Evolutionary conservation across 2,797 vertebrate genomes (phyloP), one percentile per base, ranked within the genome.

Genomic region (Poecilia gillii): DNA sequence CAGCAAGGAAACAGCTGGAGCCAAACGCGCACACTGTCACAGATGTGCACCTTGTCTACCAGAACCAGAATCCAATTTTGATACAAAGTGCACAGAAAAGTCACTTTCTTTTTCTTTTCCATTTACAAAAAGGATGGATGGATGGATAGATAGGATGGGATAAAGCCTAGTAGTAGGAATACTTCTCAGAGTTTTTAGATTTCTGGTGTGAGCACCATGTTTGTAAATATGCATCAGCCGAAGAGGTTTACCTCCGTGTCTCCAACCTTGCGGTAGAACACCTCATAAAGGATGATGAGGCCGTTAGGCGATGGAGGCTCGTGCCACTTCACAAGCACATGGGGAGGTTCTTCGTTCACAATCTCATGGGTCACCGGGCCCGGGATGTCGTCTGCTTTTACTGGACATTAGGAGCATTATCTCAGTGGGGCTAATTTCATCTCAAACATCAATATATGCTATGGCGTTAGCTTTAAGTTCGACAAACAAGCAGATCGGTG

Each of bases 211-310:
- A 39, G 9, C 3, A n/a, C 36, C 36, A 28, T 28, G 68, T 46
- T 46, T 8, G 45, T 33, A 5, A 77, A 73, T 25, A n/a, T 55
- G 43, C 4, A 1, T 36, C 20, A 12, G 36, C 41, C 66, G 6
- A 45, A 36, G 23, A 45, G 57, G 90, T 96, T 95, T 92, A 99
- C 99, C 96, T 98, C 97, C 0, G 90, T 75, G 81, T 99, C 98
- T 1, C 97, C 97, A 0, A 98, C 94, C 16, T 96, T 97, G 36
- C 91, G 95, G 31, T 98, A 99, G 79, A 97, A 97, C 76, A 99
- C 97, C 89, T 99, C 99, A 0, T 99, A 99, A 16, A 99, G 95
- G 90, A 99, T 96, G 16, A 99, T 99, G 71, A 99, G 94, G 14
- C 98, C 99, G 0, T 99, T 99, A 0, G 99, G 99, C 1, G 97